Evolutionary conservation across 2,113 vertebrate genomes (phyloP).

Genomic region (Cyanoderma ruficeps): DNA sequence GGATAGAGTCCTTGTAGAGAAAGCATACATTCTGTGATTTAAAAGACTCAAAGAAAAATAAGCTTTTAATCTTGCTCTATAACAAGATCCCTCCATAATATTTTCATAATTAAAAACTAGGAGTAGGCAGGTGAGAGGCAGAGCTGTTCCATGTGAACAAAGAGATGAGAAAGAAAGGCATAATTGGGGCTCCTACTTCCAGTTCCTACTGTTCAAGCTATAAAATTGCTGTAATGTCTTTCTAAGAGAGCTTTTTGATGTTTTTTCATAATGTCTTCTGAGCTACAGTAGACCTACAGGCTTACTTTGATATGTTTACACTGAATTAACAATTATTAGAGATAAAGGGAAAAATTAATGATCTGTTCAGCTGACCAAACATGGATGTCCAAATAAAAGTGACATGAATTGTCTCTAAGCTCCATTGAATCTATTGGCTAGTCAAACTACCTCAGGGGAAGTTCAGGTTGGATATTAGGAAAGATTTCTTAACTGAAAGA

Average conservation of each 20-base stretch:
- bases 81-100: constrained; percentile 23
- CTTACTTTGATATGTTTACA: not conserved
- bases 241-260: not conserved
- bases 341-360: not conserved
- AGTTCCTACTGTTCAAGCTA: not conserved
- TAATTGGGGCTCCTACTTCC: constrained; percentile 32
- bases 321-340: not conserved
- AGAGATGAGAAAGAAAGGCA: not conserved
- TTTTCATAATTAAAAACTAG: constrained; percentile 49
- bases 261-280: not conserved
- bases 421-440: not conserved
- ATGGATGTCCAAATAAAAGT: not conserved
- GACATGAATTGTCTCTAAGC: not conserved
- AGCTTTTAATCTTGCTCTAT: not conserved
- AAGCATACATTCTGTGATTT: not conserved
- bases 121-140: constrained; percentile 44
- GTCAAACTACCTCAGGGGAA: not conserved
- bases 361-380: not conserved
- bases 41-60: not conserved
- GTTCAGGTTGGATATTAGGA: not conserved
- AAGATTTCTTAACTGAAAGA: not conserved
- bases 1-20: not conserved
- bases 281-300: not conserved
- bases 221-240: not conserved
- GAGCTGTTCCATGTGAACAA: constrained; percentile 26